Base-by-base conservation (phyloP, 2,888 invertebrate species). In the Morpho deidamia region DNA sequence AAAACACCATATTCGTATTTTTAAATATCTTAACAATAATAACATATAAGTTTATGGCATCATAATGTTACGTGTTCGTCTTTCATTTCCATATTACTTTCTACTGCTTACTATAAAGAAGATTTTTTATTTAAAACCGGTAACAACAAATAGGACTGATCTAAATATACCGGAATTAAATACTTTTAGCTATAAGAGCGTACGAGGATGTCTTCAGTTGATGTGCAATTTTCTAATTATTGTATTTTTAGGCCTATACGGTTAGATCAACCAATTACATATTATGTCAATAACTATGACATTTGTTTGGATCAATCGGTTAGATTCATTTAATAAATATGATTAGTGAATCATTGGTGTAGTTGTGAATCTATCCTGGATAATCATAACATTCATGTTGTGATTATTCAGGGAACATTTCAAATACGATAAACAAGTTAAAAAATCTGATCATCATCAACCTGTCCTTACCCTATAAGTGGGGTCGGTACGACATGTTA, bases 151-250 rank as follows among this genome's bases (percentile, higher is more conserved):
- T 34, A 11, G 9, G 49, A 49, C 14, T 33, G 34, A 49, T 41
- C 33, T 41, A 8, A 23, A 42, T 45, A 37, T 35, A 35, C 41
- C 14, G 41, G 33, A 35, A 42, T 45, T 51, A 44, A 40, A 37
- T 44, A 23, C 11, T 37, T 50, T 38, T 43, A 23, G n/a, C 11
- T 38, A 44, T 51, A 33, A 38, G 39, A 44, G 33, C 33, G 23
- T 51, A 33, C 12, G 48, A 42, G 48, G 48, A 49, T 41, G 41
- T 49, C 46, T 44, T 49, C 37, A 32, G 14, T 44, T 44, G 54
- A 40, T 40, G 54, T 38, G 8, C 44, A 44, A 41, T 54, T 58
- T 58, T 58, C 57, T 57, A 51, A 47, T 54, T 42, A 41, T 23
- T 44, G 43, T 23, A 48, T 33, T n/a, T n/a, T n/a, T n/a, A 54